phyloP scores from a whole-genome alignment of 92 coral and sea anemone species.

The Bergia puertoricense region DNA sequence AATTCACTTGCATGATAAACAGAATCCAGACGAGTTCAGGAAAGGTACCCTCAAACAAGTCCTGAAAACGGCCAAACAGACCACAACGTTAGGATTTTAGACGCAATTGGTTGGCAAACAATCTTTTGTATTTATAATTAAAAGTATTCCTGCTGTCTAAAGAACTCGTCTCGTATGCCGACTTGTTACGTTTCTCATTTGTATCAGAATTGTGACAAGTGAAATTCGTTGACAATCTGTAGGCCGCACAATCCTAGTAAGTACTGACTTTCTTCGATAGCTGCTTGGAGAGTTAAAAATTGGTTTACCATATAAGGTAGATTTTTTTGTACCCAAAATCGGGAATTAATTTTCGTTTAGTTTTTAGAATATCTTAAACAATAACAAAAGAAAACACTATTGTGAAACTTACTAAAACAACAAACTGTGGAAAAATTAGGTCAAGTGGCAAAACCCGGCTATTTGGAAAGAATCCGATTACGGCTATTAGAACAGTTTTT shows the following conservation, averaged over 20 bases:
- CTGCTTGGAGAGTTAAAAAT: background rate
- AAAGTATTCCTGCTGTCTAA: background rate
- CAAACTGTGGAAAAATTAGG: too few species aligned
- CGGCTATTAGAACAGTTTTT: too few species aligned
- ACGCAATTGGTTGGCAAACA: background rate
- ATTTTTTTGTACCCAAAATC: too few species aligned
- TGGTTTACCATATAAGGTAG: background rate
- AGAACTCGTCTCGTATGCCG: background rate
- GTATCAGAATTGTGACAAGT: background rate
- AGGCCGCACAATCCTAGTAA: too few species aligned
- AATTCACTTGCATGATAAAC: background rate
- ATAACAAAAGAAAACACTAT: too few species aligned
- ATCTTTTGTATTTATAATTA: too few species aligned
- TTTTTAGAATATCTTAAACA: too few species aligned
- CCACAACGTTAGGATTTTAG: background rate
- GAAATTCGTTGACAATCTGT: background rate
- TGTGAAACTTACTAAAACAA: background rate
- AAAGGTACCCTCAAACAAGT: background rate
- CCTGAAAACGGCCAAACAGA: background rate
- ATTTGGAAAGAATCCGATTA: too few species aligned
- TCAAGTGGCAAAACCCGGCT: background rate
- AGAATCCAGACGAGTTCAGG: constrained; percentile 8
- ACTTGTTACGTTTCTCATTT: background rate
- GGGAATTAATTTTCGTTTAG: too few species aligned
- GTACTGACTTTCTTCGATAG: too few species aligned